Evolutionary conservation across 2,113 vertebrate species (phyloP), one percentile per base, ranked within the genome.

Genomic region (Neodontobutis hainanensis): DNA sequence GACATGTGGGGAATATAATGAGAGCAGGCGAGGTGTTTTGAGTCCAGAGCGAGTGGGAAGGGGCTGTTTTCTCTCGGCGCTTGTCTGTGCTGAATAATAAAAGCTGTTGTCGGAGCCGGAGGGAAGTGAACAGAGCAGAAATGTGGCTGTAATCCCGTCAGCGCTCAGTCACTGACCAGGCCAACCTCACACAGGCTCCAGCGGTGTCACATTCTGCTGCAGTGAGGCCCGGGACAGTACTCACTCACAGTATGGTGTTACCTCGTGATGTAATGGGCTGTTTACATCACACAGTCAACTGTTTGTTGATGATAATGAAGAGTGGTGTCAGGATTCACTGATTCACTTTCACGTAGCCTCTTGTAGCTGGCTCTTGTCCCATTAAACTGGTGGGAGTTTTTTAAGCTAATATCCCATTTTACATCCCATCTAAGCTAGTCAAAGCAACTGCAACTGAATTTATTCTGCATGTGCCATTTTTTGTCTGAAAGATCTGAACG

Each of bases 141-240:
- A 27, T 27, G 36, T 14, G 48, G 11, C 46, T 35, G 45, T 68
- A 53, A 72, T 69, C 75, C 74, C 58, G 43, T 16, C 11, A 1
- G 32, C 35, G 6, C n/a, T 15, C 48, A 32, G 4, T 8, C 10
- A 27, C 19, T 4, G 8, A 10, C 50, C 47, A 10, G 8, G 48
- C 48, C 3, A 1, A 11, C 9, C 5, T 4, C 1, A 5, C 19
- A 4, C 3, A 10, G 10, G 4, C 4, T 12, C 8, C 4, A 48
- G 61, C 2, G 51, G 77, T 80, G 66, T 83, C 81, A 61, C 2
- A 70, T 73, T 77, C 62, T 74, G 70, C 77, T 77, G 70, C 73
- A 77, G 73, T 32, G 55, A 78, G 63, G 72, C 59, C 16, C 6
- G 44, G 9, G 63, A 51, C 40, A 56, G 61, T 75, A 34, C 16